A percentile compares a stretch with the other conserved stretches of the same genome.
Conservation (phyloP, 2,113 vertebrate species). For the Elaphurus davidianus region DNA sequence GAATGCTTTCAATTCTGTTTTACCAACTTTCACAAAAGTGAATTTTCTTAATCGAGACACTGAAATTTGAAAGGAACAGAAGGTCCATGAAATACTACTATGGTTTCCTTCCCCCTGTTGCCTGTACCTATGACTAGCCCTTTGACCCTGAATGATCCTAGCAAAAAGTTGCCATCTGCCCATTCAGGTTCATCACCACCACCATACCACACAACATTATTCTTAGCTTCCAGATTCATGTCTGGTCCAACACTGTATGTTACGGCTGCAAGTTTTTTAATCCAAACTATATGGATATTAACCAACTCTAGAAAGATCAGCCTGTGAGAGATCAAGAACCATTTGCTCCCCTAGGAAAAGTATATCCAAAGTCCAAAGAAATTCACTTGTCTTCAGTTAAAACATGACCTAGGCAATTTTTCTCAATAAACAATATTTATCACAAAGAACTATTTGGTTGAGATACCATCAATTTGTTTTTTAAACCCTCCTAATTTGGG, state of each 20-base stretch:
- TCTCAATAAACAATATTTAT: not conserved
- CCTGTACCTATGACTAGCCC: not conserved
- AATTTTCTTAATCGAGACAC: constrained; percentile 53
- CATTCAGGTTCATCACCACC: not conserved
- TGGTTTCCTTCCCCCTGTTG: not conserved
- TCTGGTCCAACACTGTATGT: not conserved
- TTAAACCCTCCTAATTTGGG: not conserved
- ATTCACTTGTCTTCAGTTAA: not conserved
- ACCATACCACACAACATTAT: not conserved
- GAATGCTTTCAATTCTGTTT: not conserved
- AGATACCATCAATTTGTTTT: not conserved
- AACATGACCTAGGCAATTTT: not conserved
- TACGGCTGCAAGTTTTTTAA: not conserved
- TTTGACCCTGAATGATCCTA: constrained; percentile 60
- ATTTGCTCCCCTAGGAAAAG: not conserved
- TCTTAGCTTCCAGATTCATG: not conserved
- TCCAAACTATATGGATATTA: not conserved
- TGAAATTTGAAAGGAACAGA: constrained; percentile 56
- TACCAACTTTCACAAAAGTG: not conserved
- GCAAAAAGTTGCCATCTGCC: constrained; percentile 67
- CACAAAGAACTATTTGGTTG: not conserved
- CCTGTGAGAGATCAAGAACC: not conserved
- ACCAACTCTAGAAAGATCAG: not conserved
- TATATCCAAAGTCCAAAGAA: not conserved
- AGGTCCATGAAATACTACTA: not conserved